Base-by-base conservation (phyloP, 2,888 invertebrate species). In the Parelbella ahira region DNA sequence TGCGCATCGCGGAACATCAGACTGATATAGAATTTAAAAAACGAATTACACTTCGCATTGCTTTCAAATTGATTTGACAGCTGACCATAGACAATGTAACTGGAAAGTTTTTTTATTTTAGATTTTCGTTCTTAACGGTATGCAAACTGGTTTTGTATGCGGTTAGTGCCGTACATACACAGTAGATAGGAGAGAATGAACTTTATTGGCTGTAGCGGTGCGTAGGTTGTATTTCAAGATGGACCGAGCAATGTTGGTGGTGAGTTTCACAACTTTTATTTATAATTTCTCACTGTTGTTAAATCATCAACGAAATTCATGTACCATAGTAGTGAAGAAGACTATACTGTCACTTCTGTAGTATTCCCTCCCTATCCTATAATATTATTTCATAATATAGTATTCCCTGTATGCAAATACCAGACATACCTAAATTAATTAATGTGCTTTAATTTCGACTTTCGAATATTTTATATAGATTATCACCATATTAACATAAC, bases 171-270 rank as follows among this genome's bases (percentile, higher is more conserved):
- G 49, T 55, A 51, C 27, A 47, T 12, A 13, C 10, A 34, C 39
- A 51, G 39, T 57, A 49, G 58, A 68, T 10, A 34, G 21, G 18
- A 39, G 33, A 55, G 51, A 41, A 79, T 80, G 81, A 65, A 64
- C 66, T 66, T 58, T 58, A 49, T 11, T 53, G 48, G 43, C 50
- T 50, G 53, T 45, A 62, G 55, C 53, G 47, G 30, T 48, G 21
- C 29, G 8, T 42, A 42, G 29, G 32, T 21, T 29, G 2, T 42
- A 50, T 53, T 38, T 51, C 44, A 57, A 54, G 48, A 73, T 73
- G 73, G 63, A 63, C 46, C 61, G 56, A n/a, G 24, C 61, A 15
- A 51, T 45, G 18, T 46, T 65, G 41, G 37, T 64, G 72, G 73
- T 75, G 48, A 70, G 75, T 58, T 37, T 25, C 4, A 2, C n/a